Evolutionary conservation across 1,140 invertebrate species (phyloP), one percentile per base, ranked within the genome.

Genomic region (Dicyema japonicum): DNA sequence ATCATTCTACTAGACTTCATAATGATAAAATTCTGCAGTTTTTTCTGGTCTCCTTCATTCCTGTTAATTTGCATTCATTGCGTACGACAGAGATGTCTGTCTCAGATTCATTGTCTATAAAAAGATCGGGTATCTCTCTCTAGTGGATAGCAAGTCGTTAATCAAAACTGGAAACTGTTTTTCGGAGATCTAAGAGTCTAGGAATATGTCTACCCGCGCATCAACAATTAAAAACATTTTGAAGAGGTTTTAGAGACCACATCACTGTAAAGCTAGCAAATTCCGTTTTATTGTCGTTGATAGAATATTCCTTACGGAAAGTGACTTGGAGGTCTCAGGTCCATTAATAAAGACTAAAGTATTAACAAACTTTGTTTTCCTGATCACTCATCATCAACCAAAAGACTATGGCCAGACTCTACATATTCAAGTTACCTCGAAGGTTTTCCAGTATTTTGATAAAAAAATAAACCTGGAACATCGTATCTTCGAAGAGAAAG

Each of bases 141-240:
- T 78, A 18, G 75, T 75, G 11, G 76, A 71, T 19, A 90, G 49
- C 54, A 90, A 63, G 49, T 88, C 78, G 44, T 90, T 88, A 27
- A 90, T 80, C 5, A 85, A 57, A 9, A 88, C 78, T 19, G 90
- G 50, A 50, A 88, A 88, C 39, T 72, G 65, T 55, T 88, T 78
- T 41, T 78, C 78, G 1, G 74, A 66, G 9, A 53, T 26, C 7
- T 25, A 25, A 8, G n/a, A 25, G 12, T 25, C 6, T 7, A 25
- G 6, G 9, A n/a, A 25, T 7, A 7, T 7, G 7, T 21, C 7
- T 8, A 80, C 70, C 55, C 88, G 76, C 5, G 75, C 75, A 54
- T 88, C 80, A 1, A 75, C 85, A 69, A 88, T 76, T 4, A 90
- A 46, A 43, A 90, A 88, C 58, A 85, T 71, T 12, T 67, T 72